A percentile compares a stretch with the other conserved stretches of the same genome.
These are phyloP conservation scores for Leptoteleia sp. DNA, from an alignment of 1,140 invertebrate genomes.

Conservation along the genomic window DNA sequence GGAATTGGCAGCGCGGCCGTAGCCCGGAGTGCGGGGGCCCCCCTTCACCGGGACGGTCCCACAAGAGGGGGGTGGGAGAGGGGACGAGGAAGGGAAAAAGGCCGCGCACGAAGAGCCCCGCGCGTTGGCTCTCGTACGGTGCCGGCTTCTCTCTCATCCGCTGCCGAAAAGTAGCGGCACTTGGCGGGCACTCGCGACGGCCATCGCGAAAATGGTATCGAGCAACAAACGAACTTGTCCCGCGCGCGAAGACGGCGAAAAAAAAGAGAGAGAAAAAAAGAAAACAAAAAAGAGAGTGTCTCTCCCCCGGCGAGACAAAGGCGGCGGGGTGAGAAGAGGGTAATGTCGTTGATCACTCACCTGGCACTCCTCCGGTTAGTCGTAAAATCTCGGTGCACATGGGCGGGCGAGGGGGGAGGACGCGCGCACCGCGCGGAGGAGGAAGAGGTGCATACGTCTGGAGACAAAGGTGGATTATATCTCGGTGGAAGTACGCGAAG, in stretches of 20 bases:
- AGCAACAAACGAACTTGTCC: slow-evolving; percentile 8
- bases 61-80: too few species aligned
- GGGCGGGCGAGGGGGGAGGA: slow-evolving; percentile 31
- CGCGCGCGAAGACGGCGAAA: slow-evolving; percentile 20
- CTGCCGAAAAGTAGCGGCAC: slow-evolving; percentile 24
- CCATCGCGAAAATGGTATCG: slow-evolving; percentile 13
- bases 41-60: too few species aligned
- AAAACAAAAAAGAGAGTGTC: slow-evolving; percentile 19
- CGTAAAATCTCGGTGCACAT: slow-evolving; percentile 67
- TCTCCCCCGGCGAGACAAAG: slow-evolving; percentile 13
- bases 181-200: slow-evolving; percentile 17
- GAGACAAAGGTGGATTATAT: slow-evolving; percentile 53
- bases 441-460: slow-evolving; percentile 39
- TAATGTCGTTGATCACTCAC: slow-evolving; percentile 78
- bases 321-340: slow-evolving; percentile 67
- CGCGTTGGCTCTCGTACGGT: too few species aligned
- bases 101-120: too few species aligned
- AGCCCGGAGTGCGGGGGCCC: too few species aligned
- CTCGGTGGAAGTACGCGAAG: slow-evolving; percentile 30
- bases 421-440: slow-evolving; percentile 32
- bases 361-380: slow-evolving; percentile 70
- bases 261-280: too few species aligned
- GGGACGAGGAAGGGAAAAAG: too few species aligned
- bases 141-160: slow-evolving; percentile 9
- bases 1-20: too few species aligned